These are phyloP conservation scores for Fissipunctia ypsillon DNA, from an alignment of 2,888 invertebrate genomes.

Conservation along the genomic window DNA sequence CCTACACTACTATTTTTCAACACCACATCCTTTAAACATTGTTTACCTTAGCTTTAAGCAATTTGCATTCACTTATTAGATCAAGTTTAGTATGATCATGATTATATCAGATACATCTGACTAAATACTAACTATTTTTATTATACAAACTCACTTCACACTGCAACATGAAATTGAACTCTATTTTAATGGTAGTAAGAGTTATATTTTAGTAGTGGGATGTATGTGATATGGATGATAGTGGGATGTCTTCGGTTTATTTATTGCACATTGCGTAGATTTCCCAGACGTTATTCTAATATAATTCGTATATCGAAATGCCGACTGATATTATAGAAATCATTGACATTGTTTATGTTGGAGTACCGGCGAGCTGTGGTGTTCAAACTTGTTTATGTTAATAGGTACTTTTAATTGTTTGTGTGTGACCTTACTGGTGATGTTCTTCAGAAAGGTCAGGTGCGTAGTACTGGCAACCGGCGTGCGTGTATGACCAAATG, in stretches of 20 bases:
- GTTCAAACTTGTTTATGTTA: constrained; percentile 79
- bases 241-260: constrained; percentile 71
- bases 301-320: constrained; percentile 84
- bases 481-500: background rate
- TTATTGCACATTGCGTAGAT: constrained; percentile 87
- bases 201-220: constrained; percentile 35
- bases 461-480: background rate
- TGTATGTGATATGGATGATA: too few relatives aligned
- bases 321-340: constrained; percentile 88
- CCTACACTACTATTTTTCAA: background rate
- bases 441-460: background rate
- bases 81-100: constrained; percentile 74
- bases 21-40: background rate
- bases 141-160: constrained; percentile 16
- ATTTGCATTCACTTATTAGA: constrained; percentile 64
- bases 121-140: constrained; percentile 73
- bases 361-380: constrained; percentile 78
- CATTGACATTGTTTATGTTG: constrained; percentile 89
- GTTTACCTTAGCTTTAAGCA: constrained; percentile 8
- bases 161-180: constrained; percentile 63
- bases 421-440: too few relatives aligned
- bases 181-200: constrained; percentile 65
- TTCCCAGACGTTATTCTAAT: constrained; percentile 87
- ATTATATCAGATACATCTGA: constrained; percentile 77
- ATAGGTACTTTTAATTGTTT: constrained; percentile 7